Percentiles rank a stretch among this genome's conserved stretches.
Evolutionary conservation across 2,888 invertebrate species (phyloP).

Genomic region (Idaea biselata): DNA sequence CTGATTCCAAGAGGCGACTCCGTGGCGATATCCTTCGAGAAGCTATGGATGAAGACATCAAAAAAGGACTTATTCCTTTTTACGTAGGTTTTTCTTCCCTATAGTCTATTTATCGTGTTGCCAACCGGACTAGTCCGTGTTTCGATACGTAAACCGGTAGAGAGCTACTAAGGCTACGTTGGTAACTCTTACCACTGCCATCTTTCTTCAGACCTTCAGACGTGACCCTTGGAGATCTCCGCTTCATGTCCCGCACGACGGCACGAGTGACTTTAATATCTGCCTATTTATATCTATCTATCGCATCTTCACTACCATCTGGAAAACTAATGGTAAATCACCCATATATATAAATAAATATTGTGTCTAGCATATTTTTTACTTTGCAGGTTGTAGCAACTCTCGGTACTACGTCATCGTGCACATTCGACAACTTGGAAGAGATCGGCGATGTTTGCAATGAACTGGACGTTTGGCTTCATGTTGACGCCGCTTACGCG

Average conservation of each 20-base stretch:
- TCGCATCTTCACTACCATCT: too few relatives aligned
- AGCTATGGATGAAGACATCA: conserved; percentile 91
- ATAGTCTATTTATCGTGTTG: not conserved
- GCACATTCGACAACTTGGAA: conserved; percentile 94
- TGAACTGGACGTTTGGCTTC: conserved; percentile 91
- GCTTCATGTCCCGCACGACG: too few relatives aligned
- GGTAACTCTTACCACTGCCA: too few relatives aligned
- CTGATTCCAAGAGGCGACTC: conserved; percentile 86
- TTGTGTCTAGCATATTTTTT: not conserved
- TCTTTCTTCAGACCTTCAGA: too few relatives aligned
- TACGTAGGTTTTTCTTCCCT: conserved; percentile 85
- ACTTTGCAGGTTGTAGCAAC: conserved; percentile 88
- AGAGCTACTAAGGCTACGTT: too few relatives aligned
- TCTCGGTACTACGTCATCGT: conserved; percentile 97
- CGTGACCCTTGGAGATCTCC: too few relatives aligned
- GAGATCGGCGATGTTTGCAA: conserved; percentile 95
- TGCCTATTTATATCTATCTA: too few relatives aligned
- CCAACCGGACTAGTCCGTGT: too few relatives aligned
- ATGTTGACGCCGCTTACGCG: conserved; percentile 98
- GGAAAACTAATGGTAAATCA: too few relatives aligned
- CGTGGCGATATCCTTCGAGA: conserved; percentile 87
- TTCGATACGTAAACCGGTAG: too few relatives aligned
- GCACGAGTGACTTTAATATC: too few relatives aligned
- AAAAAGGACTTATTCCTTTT: conserved; percentile 96
- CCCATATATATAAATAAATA: too few relatives aligned